A percentile compares a stretch with the other conserved stretches of the same genome.
Conservation (phyloP, 2,888 invertebrate genomes). For the Neoascia interrupta region DNA sequence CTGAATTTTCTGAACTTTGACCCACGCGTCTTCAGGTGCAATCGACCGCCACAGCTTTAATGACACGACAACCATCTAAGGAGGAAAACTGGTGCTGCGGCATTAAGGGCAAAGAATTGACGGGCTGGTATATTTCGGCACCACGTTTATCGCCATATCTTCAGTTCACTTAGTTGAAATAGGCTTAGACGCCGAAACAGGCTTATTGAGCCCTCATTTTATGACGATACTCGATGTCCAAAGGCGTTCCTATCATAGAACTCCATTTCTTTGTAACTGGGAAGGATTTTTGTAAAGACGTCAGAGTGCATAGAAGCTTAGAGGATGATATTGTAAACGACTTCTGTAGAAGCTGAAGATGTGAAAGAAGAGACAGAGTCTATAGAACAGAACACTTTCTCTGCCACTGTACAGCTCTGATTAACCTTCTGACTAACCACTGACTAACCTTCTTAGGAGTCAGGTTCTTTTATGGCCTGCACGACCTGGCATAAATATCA, state of each 20-base stretch:
- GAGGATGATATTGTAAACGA: too few species aligned
- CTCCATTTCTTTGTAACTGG: conserved; percentile 92
- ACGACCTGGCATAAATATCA: too few species aligned
- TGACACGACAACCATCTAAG: conserved; percentile 95
- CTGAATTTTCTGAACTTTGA: conserved; percentile 98
- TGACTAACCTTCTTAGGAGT: too few species aligned
- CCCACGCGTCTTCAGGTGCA: conserved; percentile 97
- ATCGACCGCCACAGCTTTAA: conserved; percentile 95
- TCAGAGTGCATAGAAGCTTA: conserved; percentile 92
- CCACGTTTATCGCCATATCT: conserved; percentile 97
- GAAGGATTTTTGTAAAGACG: conserved; percentile 93
- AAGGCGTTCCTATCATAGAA: conserved; percentile 92
- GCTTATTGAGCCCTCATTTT: conserved; percentile 91
- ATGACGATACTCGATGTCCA: conserved; percentile 97
- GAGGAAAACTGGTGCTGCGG: conserved; percentile 94
- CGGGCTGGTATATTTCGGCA: conserved; percentile 98
- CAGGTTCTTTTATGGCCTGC: too few species aligned
- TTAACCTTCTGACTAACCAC: too few species aligned
- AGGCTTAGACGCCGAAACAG: conserved; percentile 95
- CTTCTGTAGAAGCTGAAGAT: too few species aligned
- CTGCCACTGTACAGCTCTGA: too few species aligned
- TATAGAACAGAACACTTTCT: too few species aligned
- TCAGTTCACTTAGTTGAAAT: conserved; percentile 84
- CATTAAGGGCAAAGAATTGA: conserved; percentile 91
- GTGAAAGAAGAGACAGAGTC: too few species aligned